A percentile compares a stretch with the other conserved stretches of the same genome.
Evolutionary conservation across 2,888 invertebrate genomes (phyloP).

Genomic region (Silvanus unidentatus): DNA sequence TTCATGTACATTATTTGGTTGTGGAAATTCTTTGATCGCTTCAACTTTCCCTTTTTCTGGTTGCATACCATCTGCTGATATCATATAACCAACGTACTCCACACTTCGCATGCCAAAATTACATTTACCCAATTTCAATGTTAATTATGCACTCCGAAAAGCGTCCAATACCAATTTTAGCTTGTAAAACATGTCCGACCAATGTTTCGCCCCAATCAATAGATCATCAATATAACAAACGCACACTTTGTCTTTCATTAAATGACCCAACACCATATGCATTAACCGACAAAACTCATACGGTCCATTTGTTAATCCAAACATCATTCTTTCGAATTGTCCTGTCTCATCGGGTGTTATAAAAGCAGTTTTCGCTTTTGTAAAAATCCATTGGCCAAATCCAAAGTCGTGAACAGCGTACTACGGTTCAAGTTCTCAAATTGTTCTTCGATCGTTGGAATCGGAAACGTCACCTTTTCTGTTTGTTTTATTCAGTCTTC

Average conservation of each 20-base stretch:
- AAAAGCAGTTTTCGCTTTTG: neutral
- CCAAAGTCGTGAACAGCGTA: slow-evolving; percentile 6
- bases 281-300: slow-evolving; percentile 10
- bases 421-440: slow-evolving; percentile 10
- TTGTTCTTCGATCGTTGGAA: slow-evolving; percentile 12
- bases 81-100: slow-evolving; percentile 13
- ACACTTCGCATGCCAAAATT: slow-evolving; percentile 22
- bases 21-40: slow-evolving; percentile 13
- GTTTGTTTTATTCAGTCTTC: slow-evolving; percentile 18
- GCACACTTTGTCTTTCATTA: slow-evolving; percentile 8
- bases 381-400: slow-evolving; percentile 3
- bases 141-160: slow-evolving; percentile 25
- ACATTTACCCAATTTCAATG: slow-evolving; percentile 33
- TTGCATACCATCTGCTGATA: slow-evolving; percentile 9
- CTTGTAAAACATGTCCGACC: slow-evolving; percentile 19
- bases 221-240: slow-evolving; percentile 15
- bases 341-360: slow-evolving; percentile 7
- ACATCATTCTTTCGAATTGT: slow-evolving; percentile 13
- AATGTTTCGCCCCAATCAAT: slow-evolving; percentile 10
- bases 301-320: slow-evolving; percentile 9
- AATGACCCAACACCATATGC: slow-evolving; percentile 13
- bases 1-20: slow-evolving; percentile 12
- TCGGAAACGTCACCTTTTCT: slow-evolving; percentile 12
- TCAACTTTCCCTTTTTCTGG: slow-evolving; percentile 10
- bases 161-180: slow-evolving; percentile 23